A percentile compares a stretch with the other conserved stretches of the same genome.
Conservation (phyloP, 2,888 invertebrate species). For the Thereva unica region DNA sequence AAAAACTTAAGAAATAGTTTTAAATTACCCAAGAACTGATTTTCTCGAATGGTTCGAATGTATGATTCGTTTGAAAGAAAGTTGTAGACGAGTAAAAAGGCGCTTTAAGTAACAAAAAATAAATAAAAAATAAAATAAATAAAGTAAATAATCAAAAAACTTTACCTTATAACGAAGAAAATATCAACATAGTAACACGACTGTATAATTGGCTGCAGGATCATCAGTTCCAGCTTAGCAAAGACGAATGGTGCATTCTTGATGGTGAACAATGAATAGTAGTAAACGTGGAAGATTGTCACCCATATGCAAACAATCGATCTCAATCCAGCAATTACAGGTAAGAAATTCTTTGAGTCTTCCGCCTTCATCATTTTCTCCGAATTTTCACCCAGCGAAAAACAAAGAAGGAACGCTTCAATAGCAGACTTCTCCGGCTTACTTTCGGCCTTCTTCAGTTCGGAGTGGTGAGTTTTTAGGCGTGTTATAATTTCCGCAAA, state of each 20-base stretch:
- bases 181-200: constrained; percentile 51
- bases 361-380: constrained; percentile 44
- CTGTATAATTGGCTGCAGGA: constrained; percentile 49
- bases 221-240: constrained; percentile 47
- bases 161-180: constrained; percentile 52
- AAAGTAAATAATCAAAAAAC: constrained; percentile 11
- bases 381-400: constrained; percentile 47
- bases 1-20: constrained; percentile 46
- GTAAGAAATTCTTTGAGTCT: constrained; percentile 45
- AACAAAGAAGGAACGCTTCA: constrained; percentile 48
- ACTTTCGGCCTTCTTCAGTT: constrained; percentile 34
- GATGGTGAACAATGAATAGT: constrained; percentile 49
- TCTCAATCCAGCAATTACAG: constrained; percentile 49
- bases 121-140: background rate
- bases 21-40: constrained; percentile 44
- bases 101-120: constrained; percentile 42
- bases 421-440: constrained; percentile 31
- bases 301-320: constrained; percentile 51
- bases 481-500: constrained; percentile 45
- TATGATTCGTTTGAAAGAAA: constrained; percentile 47
- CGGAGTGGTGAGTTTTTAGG: constrained; percentile 39
- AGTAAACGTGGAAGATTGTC: constrained; percentile 50
- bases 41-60: constrained; percentile 44
- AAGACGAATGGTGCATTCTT: constrained; percentile 49
- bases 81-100: constrained; percentile 49